phyloP scores from a whole-genome alignment of 2,888 invertebrate genomes.

The Rhingia rostrata region DNA sequence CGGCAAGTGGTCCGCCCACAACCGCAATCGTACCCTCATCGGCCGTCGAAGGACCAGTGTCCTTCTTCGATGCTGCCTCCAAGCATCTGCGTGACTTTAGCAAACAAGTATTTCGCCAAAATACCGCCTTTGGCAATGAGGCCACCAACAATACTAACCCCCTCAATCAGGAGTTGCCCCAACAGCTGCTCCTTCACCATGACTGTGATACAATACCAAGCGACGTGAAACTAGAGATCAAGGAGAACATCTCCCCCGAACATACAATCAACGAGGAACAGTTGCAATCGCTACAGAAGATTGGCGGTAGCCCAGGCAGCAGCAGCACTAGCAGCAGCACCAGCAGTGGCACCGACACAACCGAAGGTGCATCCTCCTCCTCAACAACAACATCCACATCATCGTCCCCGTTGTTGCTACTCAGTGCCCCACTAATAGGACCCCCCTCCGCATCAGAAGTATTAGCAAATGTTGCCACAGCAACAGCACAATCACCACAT shows the following conservation, averaged over 20 bases:
- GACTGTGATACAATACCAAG: slow-evolving; percentile 84
- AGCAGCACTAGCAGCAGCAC: slow-evolving; percentile 67
- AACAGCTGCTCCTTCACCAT: slow-evolving; percentile 73
- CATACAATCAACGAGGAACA: slow-evolving; percentile 84
- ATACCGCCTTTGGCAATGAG: slow-evolving; percentile 79
- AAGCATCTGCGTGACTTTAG: slow-evolving; percentile 81
- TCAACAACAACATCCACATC: slow-evolving; percentile 56
- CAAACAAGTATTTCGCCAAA: slow-evolving; percentile 82
- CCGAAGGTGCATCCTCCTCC: slow-evolving; percentile 61
- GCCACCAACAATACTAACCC: slow-evolving; percentile 67
- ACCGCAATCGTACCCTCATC: slow-evolving; percentile 75
- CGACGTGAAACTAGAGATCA: slow-evolving; percentile 85
- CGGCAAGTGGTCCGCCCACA: slow-evolving; percentile 38
- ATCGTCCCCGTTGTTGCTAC: slow-evolving; percentile 76
- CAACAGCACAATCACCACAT: slow-evolving; percentile 60
- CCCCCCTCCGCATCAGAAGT: slow-evolving; percentile 47
- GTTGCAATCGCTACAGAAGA: slow-evolving; percentile 78
- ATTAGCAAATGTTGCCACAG: slow-evolving; percentile 53
- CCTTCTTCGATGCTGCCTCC: slow-evolving; percentile 81
- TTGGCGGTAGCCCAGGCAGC: slow-evolving; percentile 75
- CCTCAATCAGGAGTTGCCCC: slow-evolving; percentile 61
- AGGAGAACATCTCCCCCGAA: slow-evolving; percentile 87
- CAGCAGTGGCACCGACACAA: slow-evolving; percentile 62
- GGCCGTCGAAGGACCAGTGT: slow-evolving; percentile 76
- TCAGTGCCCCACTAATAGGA: slow-evolving; percentile 70